Percentiles rank a stretch among this genome's conserved stretches.
Conservation (phyloP, 2,888 invertebrate genomes). For the Petrolisthes cinctipes region DNA sequence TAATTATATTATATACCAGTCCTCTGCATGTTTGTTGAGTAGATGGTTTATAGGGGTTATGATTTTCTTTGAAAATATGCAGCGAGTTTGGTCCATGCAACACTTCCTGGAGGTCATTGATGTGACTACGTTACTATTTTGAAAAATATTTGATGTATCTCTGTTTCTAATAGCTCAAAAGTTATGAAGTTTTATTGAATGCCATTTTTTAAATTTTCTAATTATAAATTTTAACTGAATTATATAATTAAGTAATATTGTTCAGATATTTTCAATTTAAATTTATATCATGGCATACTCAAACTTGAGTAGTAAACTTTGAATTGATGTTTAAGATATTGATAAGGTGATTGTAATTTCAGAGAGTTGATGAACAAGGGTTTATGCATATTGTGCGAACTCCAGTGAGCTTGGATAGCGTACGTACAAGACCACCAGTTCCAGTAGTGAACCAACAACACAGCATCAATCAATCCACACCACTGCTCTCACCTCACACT, state of each 20-base stretch:
- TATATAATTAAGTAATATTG: neutral
- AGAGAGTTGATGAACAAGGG: constrained; percentile 45
- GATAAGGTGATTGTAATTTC: constrained; percentile 1
- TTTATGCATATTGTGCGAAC: constrained; percentile 31
- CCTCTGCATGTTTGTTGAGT: too few relatives aligned
- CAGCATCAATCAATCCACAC: constrained; percentile 27
- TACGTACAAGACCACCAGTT: constrained; percentile 26
- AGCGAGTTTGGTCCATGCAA: too few relatives aligned
- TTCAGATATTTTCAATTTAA: neutral
- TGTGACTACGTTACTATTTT: too few relatives aligned
- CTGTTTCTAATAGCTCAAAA: too few relatives aligned
- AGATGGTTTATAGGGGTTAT: too few relatives aligned
- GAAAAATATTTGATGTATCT: too few relatives aligned
- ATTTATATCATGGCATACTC: neutral
- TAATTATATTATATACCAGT: too few relatives aligned
- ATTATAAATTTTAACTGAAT: neutral
- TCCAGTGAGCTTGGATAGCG: constrained; percentile 32
- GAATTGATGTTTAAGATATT: neutral
- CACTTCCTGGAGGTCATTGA: too few relatives aligned
- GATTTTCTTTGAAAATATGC: too few relatives aligned
- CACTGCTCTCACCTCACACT: constrained; percentile 29
- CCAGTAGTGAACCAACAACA: constrained; percentile 36
- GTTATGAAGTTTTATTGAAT: too few relatives aligned
- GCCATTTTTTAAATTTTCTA: neutral
- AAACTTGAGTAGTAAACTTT: neutral